Evolutionary conservation across 2,888 invertebrate species (phyloP).

Genomic region (Mellilla xanthometata): DNA sequence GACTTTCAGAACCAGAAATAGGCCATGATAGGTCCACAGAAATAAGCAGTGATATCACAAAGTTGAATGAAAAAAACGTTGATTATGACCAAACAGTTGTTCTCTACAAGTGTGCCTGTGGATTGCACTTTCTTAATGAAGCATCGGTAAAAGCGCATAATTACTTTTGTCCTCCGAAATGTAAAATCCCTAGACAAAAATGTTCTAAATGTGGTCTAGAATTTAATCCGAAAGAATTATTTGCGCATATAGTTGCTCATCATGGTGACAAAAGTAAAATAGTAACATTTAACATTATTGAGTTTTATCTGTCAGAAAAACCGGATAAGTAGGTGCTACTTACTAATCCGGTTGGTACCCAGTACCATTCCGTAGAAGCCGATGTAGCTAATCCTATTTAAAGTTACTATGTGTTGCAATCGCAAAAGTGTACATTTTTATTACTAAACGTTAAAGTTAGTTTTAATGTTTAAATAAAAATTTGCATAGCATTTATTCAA

Average conservation of each 20-base stretch:
- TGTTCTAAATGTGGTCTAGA: conserved; percentile 61
- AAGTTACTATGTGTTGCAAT: too few relatives aligned
- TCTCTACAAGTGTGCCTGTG: conserved; percentile 60
- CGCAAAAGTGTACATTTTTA: too few relatives aligned
- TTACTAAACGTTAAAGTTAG: too few relatives aligned
- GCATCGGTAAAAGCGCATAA: conserved; percentile 43
- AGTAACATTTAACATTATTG: too few relatives aligned
- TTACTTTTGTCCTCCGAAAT: conserved; percentile 40
- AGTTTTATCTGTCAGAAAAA: too few relatives aligned
- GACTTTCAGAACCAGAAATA: conserved; percentile 2
- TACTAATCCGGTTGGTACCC: too few relatives aligned
- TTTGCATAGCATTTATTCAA: too few relatives aligned
- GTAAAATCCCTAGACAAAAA: conserved; percentile 45
- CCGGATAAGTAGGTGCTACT: too few relatives aligned
- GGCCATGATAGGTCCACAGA: neutral
- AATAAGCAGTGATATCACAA: neutral
- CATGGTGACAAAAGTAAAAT: conserved; percentile 52
- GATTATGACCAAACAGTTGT: conserved; percentile 28
- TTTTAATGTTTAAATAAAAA: too few relatives aligned
- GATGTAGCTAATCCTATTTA: too few relatives aligned
- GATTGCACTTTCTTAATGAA: conserved; percentile 53
- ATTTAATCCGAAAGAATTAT: conserved; percentile 57
- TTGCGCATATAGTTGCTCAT: conserved; percentile 57
- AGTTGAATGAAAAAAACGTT: conserved; percentile 9
- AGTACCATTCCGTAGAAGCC: too few relatives aligned